Percentiles rank a stretch among this genome's conserved stretches.
Evolutionary conservation across 2,797 vertebrate species (phyloP).

Genomic region (Sphaeramia orbicularis): DNA sequence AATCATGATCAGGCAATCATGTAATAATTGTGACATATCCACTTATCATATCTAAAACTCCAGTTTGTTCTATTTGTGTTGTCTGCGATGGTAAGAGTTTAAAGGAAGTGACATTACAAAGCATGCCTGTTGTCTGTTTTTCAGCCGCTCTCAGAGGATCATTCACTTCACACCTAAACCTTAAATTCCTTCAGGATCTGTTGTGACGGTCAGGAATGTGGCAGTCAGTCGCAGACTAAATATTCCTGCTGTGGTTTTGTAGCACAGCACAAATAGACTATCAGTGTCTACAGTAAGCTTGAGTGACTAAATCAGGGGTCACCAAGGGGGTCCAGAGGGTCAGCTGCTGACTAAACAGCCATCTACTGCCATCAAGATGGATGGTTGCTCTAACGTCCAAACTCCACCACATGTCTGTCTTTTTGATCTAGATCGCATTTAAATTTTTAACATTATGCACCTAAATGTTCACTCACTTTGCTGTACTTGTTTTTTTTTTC

Average conservation of each 20-base stretch:
- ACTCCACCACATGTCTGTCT: neutral
- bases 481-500: too few relatives aligned
- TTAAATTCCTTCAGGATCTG: constrained; percentile 64
- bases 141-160: constrained; percentile 11
- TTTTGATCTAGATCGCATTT: too few relatives aligned
- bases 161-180: constrained; percentile 46
- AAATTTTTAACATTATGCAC: too few relatives aligned
- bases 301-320: constrained; percentile 30
- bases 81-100: constrained; percentile 7
- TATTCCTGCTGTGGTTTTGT: constrained; percentile 25
- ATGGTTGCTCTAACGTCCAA: constrained; percentile 3
- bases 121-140: constrained; percentile 4
- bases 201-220: constrained; percentile 68
- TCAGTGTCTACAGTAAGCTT: constrained; percentile 4
- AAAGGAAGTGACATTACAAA: neutral
- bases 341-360: constrained; percentile 56
- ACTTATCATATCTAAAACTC: constrained; percentile 1
- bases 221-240: constrained; percentile 56
- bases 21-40: too few relatives aligned
- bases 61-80: neutral
- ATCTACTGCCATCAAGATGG: constrained; percentile 15
- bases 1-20: too few relatives aligned
- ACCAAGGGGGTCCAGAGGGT: constrained; percentile 19
- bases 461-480: too few relatives aligned
- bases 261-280: constrained; percentile 7